Base-by-base conservation (phyloP, 2,888 invertebrate species). In the Dugesia japonica region DNA sequence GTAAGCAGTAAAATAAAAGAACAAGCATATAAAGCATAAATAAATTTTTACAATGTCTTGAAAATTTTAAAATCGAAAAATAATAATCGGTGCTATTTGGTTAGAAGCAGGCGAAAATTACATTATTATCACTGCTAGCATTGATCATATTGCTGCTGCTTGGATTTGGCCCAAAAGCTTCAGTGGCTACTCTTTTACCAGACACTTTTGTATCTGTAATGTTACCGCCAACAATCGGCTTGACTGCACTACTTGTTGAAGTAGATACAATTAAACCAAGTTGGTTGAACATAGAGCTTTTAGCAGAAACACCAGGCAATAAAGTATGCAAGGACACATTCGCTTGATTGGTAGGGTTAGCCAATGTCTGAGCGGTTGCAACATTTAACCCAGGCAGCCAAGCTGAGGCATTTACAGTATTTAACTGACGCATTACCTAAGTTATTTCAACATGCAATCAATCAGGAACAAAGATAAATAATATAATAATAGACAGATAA, bases 191-290 rank as follows among this genome's bases (percentile, higher is more conserved):
- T n/a, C 56, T n/a, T 56, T 56, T 56, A 20, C 56, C 56, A 56
- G 56, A 56, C 56, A 56, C 56, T 56, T 56, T 56, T 23, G 56
- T 56, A 23, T 56, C 56, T 1, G 56, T 20, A 56, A 56, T 7
- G 31, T 31, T 7, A 56, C 56, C 56, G 4, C 56, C 56, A 56
- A 56, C 56, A 56, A 56, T 56, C 23, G 56, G 56, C 23, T 56
- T 56, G 1, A 56, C 23, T 56, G 56, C 56, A 56, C 56, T 56
- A n/a, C 20, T 7, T 13, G 56, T 4, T 23, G 56, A 56, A 9
- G 56, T 56, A 56, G 56, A 56, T n/a, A 56, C 56, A 56, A 56
- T 56, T 56, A 56, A n/a, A 56, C 56, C 56, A 56, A 56, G 56
- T 56, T 56, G 56, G 56, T 56, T 56, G 4, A 56, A 56, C 56